Evolutionary conservation across 2,113 vertebrate species (phyloP).

Genomic region (Equus przewalskii): DNA sequence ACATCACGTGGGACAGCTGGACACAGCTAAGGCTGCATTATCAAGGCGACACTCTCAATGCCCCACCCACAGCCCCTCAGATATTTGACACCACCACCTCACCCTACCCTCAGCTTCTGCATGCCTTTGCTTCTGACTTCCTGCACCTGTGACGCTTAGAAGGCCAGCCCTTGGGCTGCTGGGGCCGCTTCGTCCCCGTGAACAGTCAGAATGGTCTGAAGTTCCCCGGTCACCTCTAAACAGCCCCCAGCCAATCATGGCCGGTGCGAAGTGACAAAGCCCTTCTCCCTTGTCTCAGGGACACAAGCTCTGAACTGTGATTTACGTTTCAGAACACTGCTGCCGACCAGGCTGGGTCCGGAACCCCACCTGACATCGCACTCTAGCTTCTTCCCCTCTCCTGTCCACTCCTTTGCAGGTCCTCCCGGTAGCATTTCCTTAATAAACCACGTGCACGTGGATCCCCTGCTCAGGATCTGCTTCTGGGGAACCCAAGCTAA

Average conservation of each 20-base stretch:
- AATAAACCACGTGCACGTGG: no score
- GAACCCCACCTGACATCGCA: not conserved
- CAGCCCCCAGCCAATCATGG: not conserved
- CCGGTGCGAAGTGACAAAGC: not conserved
- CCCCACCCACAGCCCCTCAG: not conserved
- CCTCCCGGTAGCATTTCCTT: not conserved
- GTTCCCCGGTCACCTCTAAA: not conserved
- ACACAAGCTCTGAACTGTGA: not conserved
- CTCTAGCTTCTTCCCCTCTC: not conserved
- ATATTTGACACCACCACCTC: not conserved
- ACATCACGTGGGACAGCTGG: not conserved
- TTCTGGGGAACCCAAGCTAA: not conserved
- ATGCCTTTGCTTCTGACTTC: not conserved
- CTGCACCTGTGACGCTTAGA: not conserved
- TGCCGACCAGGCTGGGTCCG: not conserved
- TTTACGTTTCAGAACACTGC: not conserved
- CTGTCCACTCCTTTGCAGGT: not conserved
- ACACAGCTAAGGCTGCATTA: not conserved
- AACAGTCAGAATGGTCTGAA: not conserved
- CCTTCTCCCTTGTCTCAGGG: fast-evolving
- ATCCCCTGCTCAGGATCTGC: not conserved
- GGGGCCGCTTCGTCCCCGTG: not conserved
- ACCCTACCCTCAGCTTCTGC: fast-evolving
- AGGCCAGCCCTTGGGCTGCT: fast-evolving
- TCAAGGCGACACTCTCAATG: fast-evolving